Evolutionary conservation across 2,888 invertebrate genomes (phyloP), one percentile per base, ranked within the genome.

Genomic region (Acleris literana): DNA sequence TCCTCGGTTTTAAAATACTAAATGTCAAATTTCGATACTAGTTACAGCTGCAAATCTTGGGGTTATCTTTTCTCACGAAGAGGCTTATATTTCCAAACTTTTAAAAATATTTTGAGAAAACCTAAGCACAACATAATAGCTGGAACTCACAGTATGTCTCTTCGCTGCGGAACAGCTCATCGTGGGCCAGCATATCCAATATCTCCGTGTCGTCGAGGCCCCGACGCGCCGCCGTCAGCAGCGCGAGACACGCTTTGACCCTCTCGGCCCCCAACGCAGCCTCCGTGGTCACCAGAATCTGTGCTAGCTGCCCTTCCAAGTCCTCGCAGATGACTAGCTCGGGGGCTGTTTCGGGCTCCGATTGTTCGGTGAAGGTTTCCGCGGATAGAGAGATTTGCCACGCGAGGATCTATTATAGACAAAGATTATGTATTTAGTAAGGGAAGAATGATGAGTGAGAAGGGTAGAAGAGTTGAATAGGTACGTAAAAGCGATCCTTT

Each of bases 171-270:
- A 95, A 95, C 71, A 93, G 89, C 49, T 94, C 92, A 75, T 95
- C 94, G 74, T 94, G 94, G 0, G 95, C 94, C 68, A 96, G 76
- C 69, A 95, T 85, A 77, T 95, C 96, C 76, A 96, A 88, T 84
- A 97, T 95, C 90, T 98, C 97, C 5, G 96, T 95, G 78, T 97
- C 96, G 20, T 96, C 95, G 54, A 97, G 92, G 2, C 97, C 97
- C 80, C 96, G 94, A 63, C 96, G 94, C 7, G 97, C 94, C 3
- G 96, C 95, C 0, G 96, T 94, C 66, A 97, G 88, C 68, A 97
- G 93, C 2, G 96, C 94, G 46, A 97, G 88, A 61, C 96, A 94
- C 59, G 93, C 92, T 78, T 94, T 94, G 17, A 96, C 95, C 70
- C 94, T 93, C 33, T 94, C 94, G 48, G 92, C 90, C 0, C 95